Conservation (phyloP, 2,888 invertebrate genomes). For the Drosophila mulleri region DNA sequence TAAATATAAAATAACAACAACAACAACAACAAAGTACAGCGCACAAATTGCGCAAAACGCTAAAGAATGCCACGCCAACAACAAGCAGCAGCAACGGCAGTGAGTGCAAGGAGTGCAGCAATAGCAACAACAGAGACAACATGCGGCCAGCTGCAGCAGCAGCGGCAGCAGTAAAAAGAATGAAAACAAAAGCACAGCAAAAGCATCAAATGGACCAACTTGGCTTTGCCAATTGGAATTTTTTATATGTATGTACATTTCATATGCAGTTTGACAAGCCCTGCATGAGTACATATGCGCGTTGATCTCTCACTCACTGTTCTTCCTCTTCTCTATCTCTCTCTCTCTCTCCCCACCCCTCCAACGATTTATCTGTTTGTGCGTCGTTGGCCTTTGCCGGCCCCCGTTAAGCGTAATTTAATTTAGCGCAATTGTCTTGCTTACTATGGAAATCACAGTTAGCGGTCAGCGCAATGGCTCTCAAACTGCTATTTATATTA, state of each 20-base stretch:
- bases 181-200: conserved; percentile 58
- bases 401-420: conserved; percentile 72
- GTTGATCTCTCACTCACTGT: background rate
- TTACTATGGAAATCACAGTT: conserved; percentile 49
- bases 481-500: conserved; percentile 45
- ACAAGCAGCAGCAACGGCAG: conserved; percentile 16
- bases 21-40: conserved; percentile 61
- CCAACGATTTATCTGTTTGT: conserved; percentile 26
- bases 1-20: conserved; percentile 17
- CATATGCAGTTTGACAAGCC: conserved; percentile 37
- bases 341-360: background rate
- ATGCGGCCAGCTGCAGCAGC: conserved; percentile 46
- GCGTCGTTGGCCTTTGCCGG: conserved; percentile 60
- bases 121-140: conserved; percentile 17
- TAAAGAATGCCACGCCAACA: conserved; percentile 67
- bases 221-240: conserved; percentile 68
- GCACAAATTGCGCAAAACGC: conserved; percentile 75
- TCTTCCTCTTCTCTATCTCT: conserved; percentile 2
- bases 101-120: conserved; percentile 25
- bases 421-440: conserved; percentile 67
- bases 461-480: conserved; percentile 34
- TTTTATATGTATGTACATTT: conserved; percentile 7
- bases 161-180: conserved; percentile 30
- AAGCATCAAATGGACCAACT: conserved; percentile 76
- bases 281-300: conserved; percentile 27